Percentiles rank a stretch among this genome's conserved stretches.
phyloP scores from a whole-genome alignment of 2,113 vertebrate species.

The Phylloscopus trochiloides region DNA sequence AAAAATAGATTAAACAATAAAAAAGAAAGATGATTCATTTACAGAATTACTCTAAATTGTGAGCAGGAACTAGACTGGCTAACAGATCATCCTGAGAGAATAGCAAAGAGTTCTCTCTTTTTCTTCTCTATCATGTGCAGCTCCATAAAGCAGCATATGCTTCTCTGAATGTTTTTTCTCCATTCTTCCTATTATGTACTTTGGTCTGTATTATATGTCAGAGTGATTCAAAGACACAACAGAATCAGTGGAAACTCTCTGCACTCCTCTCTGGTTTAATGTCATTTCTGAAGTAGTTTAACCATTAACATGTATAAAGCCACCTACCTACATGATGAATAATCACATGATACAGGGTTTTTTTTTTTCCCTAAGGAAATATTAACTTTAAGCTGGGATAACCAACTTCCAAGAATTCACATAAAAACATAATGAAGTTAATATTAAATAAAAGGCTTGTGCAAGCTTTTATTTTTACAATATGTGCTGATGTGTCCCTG shows the following conservation, averaged over 20 bases:
- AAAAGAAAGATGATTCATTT: neutral
- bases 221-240: neutral
- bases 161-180: neutral
- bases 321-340: neutral
- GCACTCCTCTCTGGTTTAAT: neutral
- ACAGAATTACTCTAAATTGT: neutral
- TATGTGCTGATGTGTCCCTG: conserved; percentile 66
- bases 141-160: neutral
- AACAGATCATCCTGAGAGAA: neutral
- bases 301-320: conserved; percentile 36
- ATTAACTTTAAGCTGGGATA: conserved; percentile 71
- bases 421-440: conserved; percentile 78
- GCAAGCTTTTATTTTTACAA: conserved; percentile 72
- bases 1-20: neutral
- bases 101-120: neutral
- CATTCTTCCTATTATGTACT: neutral
- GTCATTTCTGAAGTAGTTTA: conserved; percentile 14
- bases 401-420: conserved; percentile 73
- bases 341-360: conserved; percentile 35
- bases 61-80: neutral
- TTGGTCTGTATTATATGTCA: neutral
- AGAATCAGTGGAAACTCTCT: neutral
- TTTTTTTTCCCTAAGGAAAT: conserved; percentile 62
- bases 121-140: neutral
- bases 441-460: conserved; percentile 78